Percentiles rank a stretch among this genome's conserved stretches.
phyloP scores from a whole-genome alignment of 2,797 vertebrate genomes.

The Epinephelus coioides region DNA sequence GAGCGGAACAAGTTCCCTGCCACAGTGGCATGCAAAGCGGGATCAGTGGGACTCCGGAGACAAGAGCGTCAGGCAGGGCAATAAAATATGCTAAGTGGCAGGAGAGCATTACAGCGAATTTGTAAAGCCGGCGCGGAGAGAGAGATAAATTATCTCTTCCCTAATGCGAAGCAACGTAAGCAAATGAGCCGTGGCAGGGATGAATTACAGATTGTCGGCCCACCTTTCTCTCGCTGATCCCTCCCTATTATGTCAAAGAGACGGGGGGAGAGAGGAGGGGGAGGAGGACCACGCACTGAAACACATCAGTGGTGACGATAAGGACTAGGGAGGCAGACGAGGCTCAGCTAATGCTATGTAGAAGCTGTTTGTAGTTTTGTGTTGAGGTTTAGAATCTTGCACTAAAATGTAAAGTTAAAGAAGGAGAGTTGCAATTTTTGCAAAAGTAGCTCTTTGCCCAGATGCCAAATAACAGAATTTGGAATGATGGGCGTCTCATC shows the following conservation, averaged over 20 bases:
- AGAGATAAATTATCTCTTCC: slow-evolving; percentile 88
- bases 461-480: slow-evolving; percentile 72
- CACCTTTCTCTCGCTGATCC: slow-evolving; percentile 83
- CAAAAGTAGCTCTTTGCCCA: slow-evolving; percentile 57
- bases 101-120: slow-evolving; percentile 82
- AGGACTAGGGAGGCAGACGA: slow-evolving; percentile 40
- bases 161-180: slow-evolving; percentile 89
- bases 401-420: slow-evolving; percentile 54
- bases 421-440: slow-evolving; percentile 44
- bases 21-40: slow-evolving; percentile 83
- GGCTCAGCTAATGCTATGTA: slow-evolving; percentile 16
- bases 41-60: slow-evolving; percentile 82
- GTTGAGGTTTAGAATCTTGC: slow-evolving; percentile 18
- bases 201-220: slow-evolving; percentile 88
- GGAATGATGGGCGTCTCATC: slow-evolving; percentile 66
- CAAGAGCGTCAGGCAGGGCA: slow-evolving; percentile 81
- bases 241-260: slow-evolving; percentile 87
- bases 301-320: slow-evolving; percentile 57
- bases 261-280: slow-evolving; percentile 46
- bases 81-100: slow-evolving; percentile 92
- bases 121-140: slow-evolving; percentile 77
- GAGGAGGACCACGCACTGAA: slow-evolving; percentile 47
- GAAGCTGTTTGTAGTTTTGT: slow-evolving; percentile 35
- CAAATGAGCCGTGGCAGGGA: slow-evolving; percentile 89
- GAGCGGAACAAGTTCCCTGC: slow-evolving; percentile 87